phyloP scores from a whole-genome alignment of 2,888 invertebrate species.

The Eupithecia inturbata region DNA sequence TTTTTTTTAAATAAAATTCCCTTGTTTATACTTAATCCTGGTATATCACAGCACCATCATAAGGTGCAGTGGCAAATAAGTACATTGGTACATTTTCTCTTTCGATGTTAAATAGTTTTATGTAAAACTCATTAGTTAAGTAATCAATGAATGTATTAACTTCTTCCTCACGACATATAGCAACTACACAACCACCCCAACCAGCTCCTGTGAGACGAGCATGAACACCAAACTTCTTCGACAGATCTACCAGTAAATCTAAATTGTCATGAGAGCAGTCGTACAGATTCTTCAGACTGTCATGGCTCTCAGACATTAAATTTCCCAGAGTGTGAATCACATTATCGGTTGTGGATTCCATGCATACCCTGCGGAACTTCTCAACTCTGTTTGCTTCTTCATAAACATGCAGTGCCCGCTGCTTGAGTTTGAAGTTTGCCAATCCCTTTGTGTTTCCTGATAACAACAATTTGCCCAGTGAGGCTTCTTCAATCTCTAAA shows the following conservation, averaged over 20 bases:
- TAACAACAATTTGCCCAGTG: conserved; percentile 81
- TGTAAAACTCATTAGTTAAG: conserved; percentile 89
- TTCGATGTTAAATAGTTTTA: conserved; percentile 79
- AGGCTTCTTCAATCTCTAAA: conserved; percentile 84
- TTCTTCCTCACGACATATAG: conserved; percentile 88
- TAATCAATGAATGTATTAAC: conserved; percentile 87
- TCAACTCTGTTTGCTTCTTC: conserved; percentile 94
- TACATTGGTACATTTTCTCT: conserved; percentile 82
- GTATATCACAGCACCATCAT: conserved; percentile 86
- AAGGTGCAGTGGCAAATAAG: conserved; percentile 90
- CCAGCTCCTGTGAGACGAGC: conserved; percentile 98
- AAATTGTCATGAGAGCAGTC: conserved; percentile 96
- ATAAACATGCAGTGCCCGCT: conserved; percentile 95
- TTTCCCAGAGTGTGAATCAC: conserved; percentile 86
- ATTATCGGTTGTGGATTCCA: conserved; percentile 57
- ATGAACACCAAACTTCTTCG: conserved; percentile 88
- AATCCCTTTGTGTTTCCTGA: conserved; percentile 86
- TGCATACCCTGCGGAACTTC: conserved; percentile 88
- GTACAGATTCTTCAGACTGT: conserved; percentile 92
- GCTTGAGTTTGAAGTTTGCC: conserved; percentile 90
- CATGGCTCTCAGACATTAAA: conserved; percentile 95
- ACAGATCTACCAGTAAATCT: conserved; percentile 91
- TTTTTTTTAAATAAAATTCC: background rate
- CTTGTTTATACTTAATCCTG: conserved; percentile 5
- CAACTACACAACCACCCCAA: conserved; percentile 99